Conservation (phyloP, 2,797 vertebrate species). For the Champsocephalus esox region DNA sequence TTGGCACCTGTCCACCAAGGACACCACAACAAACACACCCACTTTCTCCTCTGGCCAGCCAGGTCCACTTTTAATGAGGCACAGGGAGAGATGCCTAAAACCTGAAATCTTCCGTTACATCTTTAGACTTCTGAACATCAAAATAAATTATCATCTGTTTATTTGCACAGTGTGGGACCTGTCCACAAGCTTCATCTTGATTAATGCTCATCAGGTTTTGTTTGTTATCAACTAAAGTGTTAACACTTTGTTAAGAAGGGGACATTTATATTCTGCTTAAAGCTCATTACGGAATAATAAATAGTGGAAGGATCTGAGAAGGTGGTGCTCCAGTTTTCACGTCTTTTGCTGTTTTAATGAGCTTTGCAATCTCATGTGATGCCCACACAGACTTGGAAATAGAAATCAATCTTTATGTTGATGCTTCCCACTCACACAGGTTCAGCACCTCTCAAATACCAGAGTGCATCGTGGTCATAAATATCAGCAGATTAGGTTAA, state of each 20-base stretch:
- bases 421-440: neutral
- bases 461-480: neutral
- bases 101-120: neutral
- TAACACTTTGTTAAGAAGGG: slow-evolving; percentile 3
- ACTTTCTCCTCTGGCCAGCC: slow-evolving; percentile 17
- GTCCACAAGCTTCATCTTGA: neutral
- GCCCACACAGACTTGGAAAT: slow-evolving; percentile 10
- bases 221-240: neutral
- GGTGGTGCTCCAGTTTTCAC: slow-evolving; percentile 39
- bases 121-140: neutral
- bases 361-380: slow-evolving; percentile 27
- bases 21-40: slow-evolving; percentile 30
- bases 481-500: neutral
- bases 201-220: neutral
- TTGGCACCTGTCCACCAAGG: slow-evolving; percentile 48
- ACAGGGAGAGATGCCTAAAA: slow-evolving; percentile 1
- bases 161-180: neutral
- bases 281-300: slow-evolving; percentile 3
- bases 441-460: neutral
- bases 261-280: slow-evolving; percentile 25
- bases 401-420: slow-evolving; percentile 8
- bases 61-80: slow-evolving; percentile 57
- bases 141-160: neutral
- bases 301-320: slow-evolving; percentile 13
- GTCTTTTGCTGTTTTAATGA: slow-evolving; percentile 41